These are phyloP conservation scores for Azemiops feae DNA, from an alignment of 2,113 vertebrate genomes.

Conservation along the genomic window DNA sequence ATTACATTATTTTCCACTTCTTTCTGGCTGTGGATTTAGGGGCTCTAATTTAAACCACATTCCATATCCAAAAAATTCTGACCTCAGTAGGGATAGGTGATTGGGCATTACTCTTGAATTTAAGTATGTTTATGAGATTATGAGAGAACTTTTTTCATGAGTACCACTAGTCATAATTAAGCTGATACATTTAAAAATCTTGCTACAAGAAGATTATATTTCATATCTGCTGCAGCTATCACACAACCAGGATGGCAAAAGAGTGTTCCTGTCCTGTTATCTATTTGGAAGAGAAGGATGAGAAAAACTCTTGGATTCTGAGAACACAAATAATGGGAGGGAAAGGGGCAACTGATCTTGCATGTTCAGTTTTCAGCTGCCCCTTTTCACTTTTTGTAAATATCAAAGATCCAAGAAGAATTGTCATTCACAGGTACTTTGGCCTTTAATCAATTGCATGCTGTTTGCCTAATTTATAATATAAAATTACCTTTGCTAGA, in stretches of 20 bases:
- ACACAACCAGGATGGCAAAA: neutral
- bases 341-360: neutral
- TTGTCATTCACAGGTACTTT: neutral
- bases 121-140: neutral
- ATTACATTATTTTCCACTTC: neutral
- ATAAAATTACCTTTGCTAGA: constrained; percentile 23
- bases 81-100: neutral
- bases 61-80: neutral
- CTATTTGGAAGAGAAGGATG: neutral
- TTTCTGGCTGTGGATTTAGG: neutral
- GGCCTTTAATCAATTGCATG: neutral
- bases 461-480: neutral
- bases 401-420: neutral
- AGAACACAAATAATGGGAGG: neutral
- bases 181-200: neutral
- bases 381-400: neutral
- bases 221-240: neutral
- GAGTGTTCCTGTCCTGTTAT: neutral
- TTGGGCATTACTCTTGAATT: neutral
- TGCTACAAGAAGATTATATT: neutral
- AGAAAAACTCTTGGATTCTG: neutral
- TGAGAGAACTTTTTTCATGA: neutral
- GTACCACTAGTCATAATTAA: neutral
- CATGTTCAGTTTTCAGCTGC: neutral
- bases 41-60: neutral